Percentiles rank a stretch among this genome's conserved stretches.
phyloP scores from a whole-genome alignment of 1,140 invertebrate genomes.

The Drosophila guanche region DNA sequence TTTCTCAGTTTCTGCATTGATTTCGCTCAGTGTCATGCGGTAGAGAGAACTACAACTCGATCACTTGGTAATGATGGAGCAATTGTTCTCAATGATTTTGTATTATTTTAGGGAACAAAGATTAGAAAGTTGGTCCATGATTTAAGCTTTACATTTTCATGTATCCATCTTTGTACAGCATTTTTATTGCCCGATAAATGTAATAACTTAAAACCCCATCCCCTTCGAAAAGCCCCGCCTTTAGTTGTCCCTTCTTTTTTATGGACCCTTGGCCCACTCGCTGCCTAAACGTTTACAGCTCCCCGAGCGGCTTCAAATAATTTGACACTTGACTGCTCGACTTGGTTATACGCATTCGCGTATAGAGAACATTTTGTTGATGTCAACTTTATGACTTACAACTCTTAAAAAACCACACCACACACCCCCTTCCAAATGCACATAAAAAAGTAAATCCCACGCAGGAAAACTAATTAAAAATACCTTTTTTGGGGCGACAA shows the following conservation, averaged over 20 bases:
- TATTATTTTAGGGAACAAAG: no score
- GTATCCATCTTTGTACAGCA: constrained; percentile 1
- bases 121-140: not conserved
- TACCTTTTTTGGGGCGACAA: constrained; percentile 71
- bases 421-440: constrained; percentile 7
- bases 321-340: constrained; percentile 75
- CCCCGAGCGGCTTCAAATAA: constrained; percentile 67
- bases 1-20: constrained; percentile 30
- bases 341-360: constrained; percentile 19
- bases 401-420: constrained; percentile 67
- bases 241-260: constrained; percentile 35
- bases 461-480: constrained; percentile 78
- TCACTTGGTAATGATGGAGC: not conserved
- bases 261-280: constrained; percentile 43
- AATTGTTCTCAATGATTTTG: not conserved
- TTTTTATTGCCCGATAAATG: constrained; percentile 44
- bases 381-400: constrained; percentile 66
- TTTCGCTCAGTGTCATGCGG: not conserved
- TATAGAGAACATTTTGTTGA: constrained; percentile 53
- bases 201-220: constrained; percentile 39
- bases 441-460: constrained; percentile 57
- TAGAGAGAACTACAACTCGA: not conserved
- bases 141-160: no score
- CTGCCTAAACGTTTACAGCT: constrained; percentile 66
- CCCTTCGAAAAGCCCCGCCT: constrained; percentile 7